Base-by-base conservation (phyloP, 2,797 vertebrate genomes). In the Benthosema pterotum region DNA sequence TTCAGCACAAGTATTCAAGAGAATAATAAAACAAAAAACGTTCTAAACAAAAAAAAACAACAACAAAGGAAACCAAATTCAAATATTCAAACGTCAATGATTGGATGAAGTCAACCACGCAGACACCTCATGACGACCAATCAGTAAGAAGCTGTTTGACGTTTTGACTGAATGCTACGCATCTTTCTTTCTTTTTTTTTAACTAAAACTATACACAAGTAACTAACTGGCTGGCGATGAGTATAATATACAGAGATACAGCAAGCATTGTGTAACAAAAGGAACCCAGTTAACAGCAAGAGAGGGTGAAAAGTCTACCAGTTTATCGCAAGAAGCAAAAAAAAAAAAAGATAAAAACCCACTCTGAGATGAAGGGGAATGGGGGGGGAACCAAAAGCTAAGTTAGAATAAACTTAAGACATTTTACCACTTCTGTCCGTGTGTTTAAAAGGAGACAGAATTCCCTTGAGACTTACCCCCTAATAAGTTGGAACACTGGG, bases 1-100 rank as follows among this genome's bases (percentile, higher is more conserved):
- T 86, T 88, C 87, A 77, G 78, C 77, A 79, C 87, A 73, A 83
- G 74, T 62, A 82, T 75, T 70, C 46, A 65, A 78, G 51, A 38
- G 14, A 15, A 38, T n/a, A 9, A 42, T 45, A 15, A 52, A 46
- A n/a, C n/a, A n/a, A 19, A 63, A 61, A 38, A 38, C 32, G 22
- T 25, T 25, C 22, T 9, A 32, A 32, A 32, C 28, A 32, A 32
- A 32, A 32, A 32, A 32, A 32, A 32, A 32, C 28, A 5, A 6
- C 5, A n/a, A 71, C 72, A 77, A 45, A 67, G 69, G n/a, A n/a
- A n/a, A n/a, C n/a, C 79, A 65, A 60, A 74, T 65, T 52, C 38
- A 80, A 64, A 84, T 75, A 77, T 75, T 67, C 82, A 42, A 72
- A 81, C 63, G 71, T 81, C 72, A 72, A 65, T 11, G 13, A 83